Percentiles rank a stretch among this genome's conserved stretches.
phyloP scores from a whole-genome alignment of 2,888 invertebrate species.

The Andrena chrysosceles region DNA sequence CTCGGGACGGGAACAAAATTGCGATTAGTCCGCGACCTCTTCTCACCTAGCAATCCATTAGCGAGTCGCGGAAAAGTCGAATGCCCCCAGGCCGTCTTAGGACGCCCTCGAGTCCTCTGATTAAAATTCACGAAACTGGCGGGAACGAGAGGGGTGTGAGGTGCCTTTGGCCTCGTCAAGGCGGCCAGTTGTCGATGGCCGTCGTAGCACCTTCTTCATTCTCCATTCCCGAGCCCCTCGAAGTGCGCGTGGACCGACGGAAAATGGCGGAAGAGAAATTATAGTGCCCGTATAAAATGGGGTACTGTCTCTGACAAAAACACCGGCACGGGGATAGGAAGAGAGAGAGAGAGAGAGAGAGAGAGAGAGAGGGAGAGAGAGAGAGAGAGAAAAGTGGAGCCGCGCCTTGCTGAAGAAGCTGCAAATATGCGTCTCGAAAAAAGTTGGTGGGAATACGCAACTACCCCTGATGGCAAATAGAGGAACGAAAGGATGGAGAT shows the following conservation, averaged over 20 bases:
- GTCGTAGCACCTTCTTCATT: background rate
- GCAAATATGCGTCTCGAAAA: constrained; percentile 10
- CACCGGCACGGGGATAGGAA: background rate
- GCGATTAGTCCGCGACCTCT: constrained; percentile 74
- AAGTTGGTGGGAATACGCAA: constrained; percentile 10
- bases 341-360: background rate
- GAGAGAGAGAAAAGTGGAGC: constrained; percentile 18
- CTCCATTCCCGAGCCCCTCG: constrained; percentile 14
- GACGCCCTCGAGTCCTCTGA: constrained; percentile 73
- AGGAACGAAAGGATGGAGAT: constrained; percentile 64
- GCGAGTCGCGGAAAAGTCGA: constrained; percentile 65
- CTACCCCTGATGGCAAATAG: constrained; percentile 28
- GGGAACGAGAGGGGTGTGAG: constrained; percentile 25
- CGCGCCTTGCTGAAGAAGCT: constrained; percentile 1
- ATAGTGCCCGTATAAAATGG: constrained; percentile 32
- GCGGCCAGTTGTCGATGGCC: constrained; percentile 12
- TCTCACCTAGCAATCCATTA: constrained; percentile 80
- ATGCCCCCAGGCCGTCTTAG: constrained; percentile 45
- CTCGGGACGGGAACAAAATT: constrained; percentile 75
- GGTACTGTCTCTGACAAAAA: background rate
- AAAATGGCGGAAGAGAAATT: constrained; percentile 44
- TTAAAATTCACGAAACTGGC: constrained; percentile 76
- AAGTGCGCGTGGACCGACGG: background rate
- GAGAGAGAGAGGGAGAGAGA: background rate
- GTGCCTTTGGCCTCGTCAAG: constrained; percentile 42